Conservation (phyloP, 1,140 invertebrate species). For the Pseudomyrmex concolor region DNA sequence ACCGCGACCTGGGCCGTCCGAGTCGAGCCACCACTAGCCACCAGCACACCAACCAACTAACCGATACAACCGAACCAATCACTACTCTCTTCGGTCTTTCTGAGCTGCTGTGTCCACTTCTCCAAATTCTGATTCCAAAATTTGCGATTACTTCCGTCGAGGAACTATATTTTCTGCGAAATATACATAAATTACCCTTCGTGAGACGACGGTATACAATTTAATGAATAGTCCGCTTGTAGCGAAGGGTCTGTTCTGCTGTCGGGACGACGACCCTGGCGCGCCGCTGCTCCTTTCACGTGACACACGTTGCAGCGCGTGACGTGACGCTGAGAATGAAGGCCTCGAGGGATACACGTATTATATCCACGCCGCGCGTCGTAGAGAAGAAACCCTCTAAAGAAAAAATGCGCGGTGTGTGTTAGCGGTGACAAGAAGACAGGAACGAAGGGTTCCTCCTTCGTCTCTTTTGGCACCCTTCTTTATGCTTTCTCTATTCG, state of each 20-base stretch:
- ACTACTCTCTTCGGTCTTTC: conserved; percentile 12
- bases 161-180: not conserved
- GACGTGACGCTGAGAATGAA: conserved; percentile 60
- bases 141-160: conserved; percentile 1
- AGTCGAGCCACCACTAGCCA: conserved; percentile 46
- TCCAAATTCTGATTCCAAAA: not conserved
- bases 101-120: not conserved
- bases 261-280: conserved; percentile 60
- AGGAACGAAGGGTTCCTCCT: conserved; percentile 64
- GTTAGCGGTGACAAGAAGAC: conserved; percentile 63
- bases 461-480: conserved; percentile 33
- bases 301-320: conserved; percentile 36
- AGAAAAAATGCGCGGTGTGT: conserved; percentile 66
- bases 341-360: conserved; percentile 64
- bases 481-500: not conserved
- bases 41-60: conserved; percentile 64
- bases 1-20: conserved; percentile 63
- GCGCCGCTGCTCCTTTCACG: conserved; percentile 47
- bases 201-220: not conserved
- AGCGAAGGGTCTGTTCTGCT: not conserved
- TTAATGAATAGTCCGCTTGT: not conserved
- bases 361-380: conserved; percentile 42
- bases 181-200: not conserved
- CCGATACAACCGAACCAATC: conserved; percentile 23
- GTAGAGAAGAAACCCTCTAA: conserved; percentile 73